Evolutionary conservation across 2,888 invertebrate genomes (phyloP).

Genomic region (Diloba caeruleocephala): DNA sequence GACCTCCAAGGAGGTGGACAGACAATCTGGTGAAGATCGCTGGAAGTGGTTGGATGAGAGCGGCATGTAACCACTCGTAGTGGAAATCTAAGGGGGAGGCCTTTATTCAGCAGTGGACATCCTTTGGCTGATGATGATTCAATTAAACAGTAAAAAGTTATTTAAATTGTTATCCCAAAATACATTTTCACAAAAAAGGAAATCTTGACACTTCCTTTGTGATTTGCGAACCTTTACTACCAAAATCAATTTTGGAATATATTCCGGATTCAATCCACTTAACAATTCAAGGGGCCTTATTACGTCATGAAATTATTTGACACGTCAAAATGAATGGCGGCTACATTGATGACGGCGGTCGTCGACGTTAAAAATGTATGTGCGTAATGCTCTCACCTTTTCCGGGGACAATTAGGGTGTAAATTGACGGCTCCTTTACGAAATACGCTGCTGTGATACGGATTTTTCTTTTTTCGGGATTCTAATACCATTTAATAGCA

Average conservation of each 20-base stretch:
- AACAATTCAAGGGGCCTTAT: conserved; percentile 36
- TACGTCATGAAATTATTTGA: conserved; percentile 55
- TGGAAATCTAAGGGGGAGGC: too few relatives aligned
- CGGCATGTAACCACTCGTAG: too few relatives aligned
- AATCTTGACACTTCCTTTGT: neutral
- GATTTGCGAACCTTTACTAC: conserved; percentile 1
- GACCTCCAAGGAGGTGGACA: too few relatives aligned
- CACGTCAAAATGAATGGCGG: conserved; percentile 59
- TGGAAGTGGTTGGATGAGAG: too few relatives aligned
- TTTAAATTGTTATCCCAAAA: neutral
- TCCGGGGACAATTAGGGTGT: conserved; percentile 44
- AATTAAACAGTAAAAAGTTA: too few relatives aligned
- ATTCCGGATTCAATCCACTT: conserved; percentile 38
- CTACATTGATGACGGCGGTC: conserved; percentile 50
- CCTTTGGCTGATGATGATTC: too few relatives aligned
- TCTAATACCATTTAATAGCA: conserved; percentile 14
- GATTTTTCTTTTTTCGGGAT: conserved; percentile 23
- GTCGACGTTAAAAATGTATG: conserved; percentile 57
- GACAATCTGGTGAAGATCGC: too few relatives aligned
- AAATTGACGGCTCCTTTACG: conserved; percentile 52
- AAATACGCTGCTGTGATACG: conserved; percentile 28
- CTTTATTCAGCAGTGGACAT: too few relatives aligned
- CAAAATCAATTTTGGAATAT: conserved; percentile 31
- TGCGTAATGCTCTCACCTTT: conserved; percentile 50
- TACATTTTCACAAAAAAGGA: conserved; percentile 1